Percentiles rank a stretch among this genome's conserved stretches.
Evolutionary conservation across 2,888 invertebrate species (phyloP).

Genomic region (Odontocolon sp.): DNA sequence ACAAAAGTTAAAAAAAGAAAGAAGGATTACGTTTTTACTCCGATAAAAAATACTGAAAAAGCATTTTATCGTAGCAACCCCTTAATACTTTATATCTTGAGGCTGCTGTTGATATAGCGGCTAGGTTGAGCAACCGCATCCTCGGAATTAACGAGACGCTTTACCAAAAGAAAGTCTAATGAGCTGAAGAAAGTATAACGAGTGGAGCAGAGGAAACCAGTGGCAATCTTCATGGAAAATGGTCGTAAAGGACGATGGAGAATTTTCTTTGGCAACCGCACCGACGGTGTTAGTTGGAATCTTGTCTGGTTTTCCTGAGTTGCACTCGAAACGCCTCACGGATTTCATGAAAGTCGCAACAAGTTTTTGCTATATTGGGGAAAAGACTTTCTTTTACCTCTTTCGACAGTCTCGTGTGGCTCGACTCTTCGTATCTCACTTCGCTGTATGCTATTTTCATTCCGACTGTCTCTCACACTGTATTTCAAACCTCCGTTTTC

Average conservation of each 20-base stretch:
- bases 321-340: slow-evolving; percentile 47
- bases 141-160: slow-evolving; percentile 30
- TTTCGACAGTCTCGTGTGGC: slow-evolving; percentile 31
- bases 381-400: slow-evolving; percentile 29
- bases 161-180: slow-evolving; percentile 46
- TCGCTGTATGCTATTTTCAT: slow-evolving; percentile 2
- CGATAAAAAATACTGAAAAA: neutral
- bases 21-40: too few relatives aligned
- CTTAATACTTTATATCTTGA: slow-evolving; percentile 1
- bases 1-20: too few relatives aligned
- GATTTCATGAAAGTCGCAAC: slow-evolving; percentile 73
- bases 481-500: slow-evolving; percentile 39
- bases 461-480: slow-evolving; percentile 22
- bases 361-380: slow-evolving; percentile 69
- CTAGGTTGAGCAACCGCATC: neutral
- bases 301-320: slow-evolving; percentile 20
- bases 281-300: neutral
- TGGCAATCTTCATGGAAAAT: slow-evolving; percentile 28
- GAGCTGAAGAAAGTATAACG: slow-evolving; percentile 14
- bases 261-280: slow-evolving; percentile 42
- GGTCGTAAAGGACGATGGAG: slow-evolving; percentile 2
- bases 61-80: neutral
- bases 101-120: neutral
- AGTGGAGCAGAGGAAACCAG: neutral
- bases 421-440: slow-evolving; percentile 30